Evolutionary conservation across 2,113 vertebrate species (phyloP), one percentile per base, ranked within the genome.

Genomic region (Sciurus niger): DNA sequence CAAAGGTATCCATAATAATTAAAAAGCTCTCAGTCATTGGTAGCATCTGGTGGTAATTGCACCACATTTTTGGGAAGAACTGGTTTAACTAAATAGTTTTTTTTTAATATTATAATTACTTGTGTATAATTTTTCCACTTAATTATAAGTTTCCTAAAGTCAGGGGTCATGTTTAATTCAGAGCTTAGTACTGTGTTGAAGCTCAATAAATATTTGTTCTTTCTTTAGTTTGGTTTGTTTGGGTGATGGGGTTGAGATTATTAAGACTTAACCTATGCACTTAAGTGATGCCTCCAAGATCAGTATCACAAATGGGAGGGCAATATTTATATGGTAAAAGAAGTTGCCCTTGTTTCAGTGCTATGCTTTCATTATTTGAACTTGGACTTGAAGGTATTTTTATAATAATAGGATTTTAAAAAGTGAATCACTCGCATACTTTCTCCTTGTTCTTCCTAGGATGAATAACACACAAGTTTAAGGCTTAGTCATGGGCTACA

Each of bases 141-240:
- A 86, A 55, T 80, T 63, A 63, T 89, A 32, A 88, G 40, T n/a
- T 86, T 91, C 78, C 72, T 60, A 55, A 92, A 10, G 34, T 60
- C 70, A 63, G 60, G 9, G 24, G 25, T 58, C 65, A 79, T 73
- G 12, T 14, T 88, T 95, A 88, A 46, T 58, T 90, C n/a, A 43
- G 25, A 34, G 34, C 68, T 90, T 83, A 82, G 22, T 86, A 73
- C 14, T 84, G 37, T 88, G 58, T 51, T 70, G 51, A 89, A 76
- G 40, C 53, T 86, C 43, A 85, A 10, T 78, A 91, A 83, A 88
- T 93, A 63, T 85, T 90, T 95, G 82, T 80, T 34, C 30, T 92
- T 74, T 65, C 24, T 77, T 83, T 82, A 43, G 34, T 88, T 97
- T 82, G 51, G 34, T 88, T 97, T 88, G 68, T 79, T 91, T 91